Evolutionary conservation across 2,113 vertebrate species (phyloP).

Genomic region (Tiliqua scincoides): DNA sequence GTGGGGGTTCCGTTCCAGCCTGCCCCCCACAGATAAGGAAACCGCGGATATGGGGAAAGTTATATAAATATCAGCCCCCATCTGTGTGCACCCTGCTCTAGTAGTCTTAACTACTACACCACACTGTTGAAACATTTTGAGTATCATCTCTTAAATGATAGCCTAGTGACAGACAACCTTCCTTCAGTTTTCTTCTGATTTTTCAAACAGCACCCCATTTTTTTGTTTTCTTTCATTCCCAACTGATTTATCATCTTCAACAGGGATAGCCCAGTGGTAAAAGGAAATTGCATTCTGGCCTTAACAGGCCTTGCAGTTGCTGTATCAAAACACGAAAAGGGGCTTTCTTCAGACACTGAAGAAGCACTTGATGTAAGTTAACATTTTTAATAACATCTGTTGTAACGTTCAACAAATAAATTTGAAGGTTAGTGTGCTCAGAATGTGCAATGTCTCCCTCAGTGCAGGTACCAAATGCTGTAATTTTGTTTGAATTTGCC

Average conservation of each 20-base stretch:
- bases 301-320: conserved; percentile 88
- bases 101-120: not conserved
- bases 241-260: conserved; percentile 35
- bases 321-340: conserved; percentile 88
- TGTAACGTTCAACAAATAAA: not conserved
- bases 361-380: conserved; percentile 79
- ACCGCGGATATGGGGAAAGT: too few species aligned
- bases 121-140: too few species aligned
- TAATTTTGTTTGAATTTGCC: not conserved
- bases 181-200: not conserved
- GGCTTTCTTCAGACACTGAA: conserved; percentile 82
- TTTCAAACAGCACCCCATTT: not conserved
- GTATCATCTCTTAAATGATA: too few species aligned
- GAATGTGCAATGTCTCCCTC: not conserved
- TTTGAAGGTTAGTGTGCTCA: not conserved
- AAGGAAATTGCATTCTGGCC: conserved; percentile 93
- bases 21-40: too few species aligned
- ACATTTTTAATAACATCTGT: not conserved
- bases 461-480: not conserved
- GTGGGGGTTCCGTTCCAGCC: too few species aligned
- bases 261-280: conserved; percentile 94
- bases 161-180: not conserved
- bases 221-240: conserved; percentile 2
- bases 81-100: too few species aligned
- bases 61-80: too few species aligned